phyloP scores from a whole-genome alignment of 2,888 invertebrate species.

The Barypeithes pellucidus region DNA sequence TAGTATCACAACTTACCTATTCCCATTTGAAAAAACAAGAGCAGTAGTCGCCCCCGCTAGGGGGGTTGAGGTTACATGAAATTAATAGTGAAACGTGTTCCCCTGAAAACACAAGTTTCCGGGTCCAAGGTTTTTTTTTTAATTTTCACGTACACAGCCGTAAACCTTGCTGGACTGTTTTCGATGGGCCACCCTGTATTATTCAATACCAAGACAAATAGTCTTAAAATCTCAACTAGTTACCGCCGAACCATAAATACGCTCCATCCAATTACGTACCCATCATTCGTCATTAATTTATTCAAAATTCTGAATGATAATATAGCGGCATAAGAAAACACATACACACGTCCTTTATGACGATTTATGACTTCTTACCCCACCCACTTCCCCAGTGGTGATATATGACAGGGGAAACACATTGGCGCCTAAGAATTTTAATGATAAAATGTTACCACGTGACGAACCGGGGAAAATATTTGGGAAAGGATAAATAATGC shows the following conservation, averaged over 20 bases:
- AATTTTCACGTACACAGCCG: too few relatives aligned
- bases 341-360: conserved; percentile 46
- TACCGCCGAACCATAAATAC: background rate
- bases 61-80: too few relatives aligned
- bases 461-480: conserved; percentile 29
- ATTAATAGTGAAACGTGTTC: too few relatives aligned
- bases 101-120: too few relatives aligned
- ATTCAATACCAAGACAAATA: too few relatives aligned
- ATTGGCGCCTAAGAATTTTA: conserved; percentile 53
- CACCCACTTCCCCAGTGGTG: conserved; percentile 52
- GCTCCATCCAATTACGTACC: conserved; percentile 35
- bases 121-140: too few relatives aligned
- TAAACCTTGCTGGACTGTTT: too few relatives aligned
- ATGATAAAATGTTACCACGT: conserved; percentile 53
- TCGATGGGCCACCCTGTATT: too few relatives aligned
- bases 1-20: too few relatives aligned
- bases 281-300: conserved; percentile 51
- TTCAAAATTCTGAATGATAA: conserved; percentile 47
- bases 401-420: conserved; percentile 51
- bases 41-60: too few relatives aligned
- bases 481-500: conserved; percentile 53
- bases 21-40: too few relatives aligned
- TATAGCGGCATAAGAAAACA: conserved; percentile 49
- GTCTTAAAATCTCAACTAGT: too few relatives aligned
- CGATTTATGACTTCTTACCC: conserved; percentile 51